Conservation (phyloP, 2,888 invertebrate species). For the Glyphotaelius pellucidus region DNA sequence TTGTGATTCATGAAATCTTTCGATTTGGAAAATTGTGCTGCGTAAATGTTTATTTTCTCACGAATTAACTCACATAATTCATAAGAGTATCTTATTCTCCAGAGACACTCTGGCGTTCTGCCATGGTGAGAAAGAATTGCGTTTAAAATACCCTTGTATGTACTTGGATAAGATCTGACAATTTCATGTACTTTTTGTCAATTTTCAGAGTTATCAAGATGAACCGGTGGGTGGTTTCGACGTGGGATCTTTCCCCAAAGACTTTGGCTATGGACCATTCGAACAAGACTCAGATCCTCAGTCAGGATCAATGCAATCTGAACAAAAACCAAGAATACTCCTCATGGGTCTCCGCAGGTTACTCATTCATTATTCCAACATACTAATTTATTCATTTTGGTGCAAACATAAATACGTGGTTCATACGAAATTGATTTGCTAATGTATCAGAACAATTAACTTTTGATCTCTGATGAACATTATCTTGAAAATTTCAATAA, state of each 20-base stretch:
- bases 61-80: not conserved
- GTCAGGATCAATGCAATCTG: slow-evolving; percentile 79
- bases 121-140: slow-evolving; percentile 28
- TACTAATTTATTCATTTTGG: not conserved
- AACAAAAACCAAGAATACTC: slow-evolving; percentile 94
- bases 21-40: not conserved
- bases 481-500: not conserved
- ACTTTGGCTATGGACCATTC: slow-evolving; percentile 94
- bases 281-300: slow-evolving; percentile 87
- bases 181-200: slow-evolving; percentile 31
- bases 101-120: slow-evolving; percentile 27
- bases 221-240: slow-evolving; percentile 75
- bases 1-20: slow-evolving; percentile 30
- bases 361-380: not conserved
- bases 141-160: not conserved
- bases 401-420: not conserved
- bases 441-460: not conserved
- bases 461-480: not conserved
- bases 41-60: slow-evolving; percentile 30
- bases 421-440: not conserved
- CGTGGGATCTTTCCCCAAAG: slow-evolving; percentile 89
- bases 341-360: slow-evolving; percentile 96
- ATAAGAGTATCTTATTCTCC: not conserved
- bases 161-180: not conserved
- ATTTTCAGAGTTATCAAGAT: slow-evolving; percentile 77